Base-by-base conservation (phyloP, 2,888 invertebrate species). In the Rhamphomyia laevipes region DNA sequence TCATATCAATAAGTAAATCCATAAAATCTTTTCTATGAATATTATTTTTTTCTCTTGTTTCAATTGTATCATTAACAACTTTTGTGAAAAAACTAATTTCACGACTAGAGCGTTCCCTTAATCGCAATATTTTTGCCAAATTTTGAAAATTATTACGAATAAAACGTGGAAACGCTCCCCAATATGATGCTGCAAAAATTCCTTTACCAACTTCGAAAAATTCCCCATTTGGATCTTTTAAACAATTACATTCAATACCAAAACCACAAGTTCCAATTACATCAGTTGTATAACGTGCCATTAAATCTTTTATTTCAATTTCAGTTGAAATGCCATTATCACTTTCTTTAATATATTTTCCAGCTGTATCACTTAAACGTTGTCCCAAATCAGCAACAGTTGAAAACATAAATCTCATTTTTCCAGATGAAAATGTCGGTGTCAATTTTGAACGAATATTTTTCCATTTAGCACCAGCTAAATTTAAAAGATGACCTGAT, bases 401-500 rank as follows among this genome's bases (percentile, higher is more conserved):
- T 0, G 61, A 56, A 31, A 35, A 35, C 35, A 35, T 35, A n/a
- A 35, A 35, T n/a, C 13, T 35, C 35, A 35, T 35, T 35, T 35
- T 35, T 35, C n/a, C 35, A 7, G 35, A 35, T n/a, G 35, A n/a
- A 35, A n/a, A 35, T n/a, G 35, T 35, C 4, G 35, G 35, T 13
- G 35, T n/a, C 13, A 35, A 35, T 13, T 35, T 35, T n/a, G 13
- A 3, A n/a, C 35, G 13, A n/a, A 35, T n/a, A n/a, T 13, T 35
- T 35, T n/a, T 35, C 35, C 35, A 35, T 13, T 35, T 35, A 35
- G 35, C n/a, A 5, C 35, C 35, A 13, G 6, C 35, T n/a, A 35
- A 35, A 35, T 35, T 6, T 3, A 35, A 7, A 1, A 73, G 53
- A 57, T 73, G 69, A 1, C 58, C 64, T 1, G 69, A 64, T 10